Evolutionary conservation across 1,140 invertebrate genomes (phyloP), one percentile per base, ranked within the genome.

Genomic region (Ceratina australensis): DNA sequence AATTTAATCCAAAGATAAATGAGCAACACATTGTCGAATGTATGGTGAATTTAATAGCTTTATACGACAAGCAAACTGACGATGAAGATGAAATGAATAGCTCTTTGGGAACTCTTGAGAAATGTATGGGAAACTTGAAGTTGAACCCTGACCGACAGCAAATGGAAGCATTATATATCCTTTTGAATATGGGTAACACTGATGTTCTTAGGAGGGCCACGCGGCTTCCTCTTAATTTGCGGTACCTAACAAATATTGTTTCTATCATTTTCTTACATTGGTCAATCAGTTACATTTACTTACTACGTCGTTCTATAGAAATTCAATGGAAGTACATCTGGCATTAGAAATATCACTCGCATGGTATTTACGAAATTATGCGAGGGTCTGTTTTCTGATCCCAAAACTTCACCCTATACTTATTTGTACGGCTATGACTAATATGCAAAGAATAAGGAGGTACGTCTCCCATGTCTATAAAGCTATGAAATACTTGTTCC

Each of bases 1-100:
- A 92, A 57, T 95, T 94, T 72, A 94, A 95, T 89, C 87, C 92
- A 3, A 92, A 93, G 75, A 93, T 95, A 42, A 95, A 95, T 80
- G 88, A 92, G 59, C 92, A 93, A 80, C 94, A 95, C 83, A 84
- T 95, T 57, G 89, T 93, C 72, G 94, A 95, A 82, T 95, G 94
- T 65, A 87, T 95, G 0, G 94, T 94, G 77, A 90, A 92, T 18
- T 84, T 94, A 5, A 86, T 95, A 0, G 83, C 86, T n/a, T 90
- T 94, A 5, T 95, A 96, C 87, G 93, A 94, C 77, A 85, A 5
- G 3, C 33, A 42, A 42, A 10, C 33, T 87, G 84, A 3, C 20
- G 57, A 91, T 42, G 10, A 7, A 8, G 8, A 93, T 59, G 50
- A 72, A 20, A 56, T 63, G n/a, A n/a, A 61, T 68, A 54, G 76